phyloP scores from a whole-genome alignment of 2,888 invertebrate species.

The Himalopsyche anomala region DNA sequence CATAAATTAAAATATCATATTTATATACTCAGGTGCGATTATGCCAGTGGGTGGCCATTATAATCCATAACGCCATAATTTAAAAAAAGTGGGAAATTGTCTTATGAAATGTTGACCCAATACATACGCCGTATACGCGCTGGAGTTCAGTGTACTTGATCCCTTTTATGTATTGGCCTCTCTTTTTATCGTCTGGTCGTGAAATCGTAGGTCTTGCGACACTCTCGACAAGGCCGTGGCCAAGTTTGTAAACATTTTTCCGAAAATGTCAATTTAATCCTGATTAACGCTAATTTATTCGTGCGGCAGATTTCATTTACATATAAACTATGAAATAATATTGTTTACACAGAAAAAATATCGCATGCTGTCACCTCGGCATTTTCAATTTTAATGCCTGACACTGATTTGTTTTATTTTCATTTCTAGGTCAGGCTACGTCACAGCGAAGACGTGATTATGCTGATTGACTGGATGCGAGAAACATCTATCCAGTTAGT shows the following conservation, averaged over 20 bases:
- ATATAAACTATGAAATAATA: slow-evolving; percentile 33
- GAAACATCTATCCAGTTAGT: slow-evolving; percentile 34
- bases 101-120: not conserved
- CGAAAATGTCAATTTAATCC: slow-evolving; percentile 19
- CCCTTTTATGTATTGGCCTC: slow-evolving; percentile 7
- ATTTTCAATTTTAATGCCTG: slow-evolving; percentile 21
- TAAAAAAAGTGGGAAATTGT: not conserved
- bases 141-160: slow-evolving; percentile 18
- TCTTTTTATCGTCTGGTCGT: slow-evolving; percentile 6
- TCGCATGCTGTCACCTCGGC: slow-evolving; percentile 13
- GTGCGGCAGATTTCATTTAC: not conserved
- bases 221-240: not conserved
- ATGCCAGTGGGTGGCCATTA: too few species aligned
- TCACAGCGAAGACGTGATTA: slow-evolving; percentile 23
- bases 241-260: slow-evolving; percentile 14
- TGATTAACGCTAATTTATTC: slow-evolving; percentile 34
- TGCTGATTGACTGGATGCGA: slow-evolving; percentile 22
- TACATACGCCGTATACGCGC: not conserved
- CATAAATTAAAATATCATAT: too few species aligned
- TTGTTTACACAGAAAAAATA: slow-evolving; percentile 26
- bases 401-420: slow-evolving; percentile 30
- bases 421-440: slow-evolving; percentile 18
- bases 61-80: not conserved
- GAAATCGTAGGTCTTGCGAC: slow-evolving; percentile 10
- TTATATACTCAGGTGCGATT: too few species aligned